Evolutionary conservation across 2,888 invertebrate genomes (phyloP).

Genomic region (Ornithoptera priamus): DNA sequence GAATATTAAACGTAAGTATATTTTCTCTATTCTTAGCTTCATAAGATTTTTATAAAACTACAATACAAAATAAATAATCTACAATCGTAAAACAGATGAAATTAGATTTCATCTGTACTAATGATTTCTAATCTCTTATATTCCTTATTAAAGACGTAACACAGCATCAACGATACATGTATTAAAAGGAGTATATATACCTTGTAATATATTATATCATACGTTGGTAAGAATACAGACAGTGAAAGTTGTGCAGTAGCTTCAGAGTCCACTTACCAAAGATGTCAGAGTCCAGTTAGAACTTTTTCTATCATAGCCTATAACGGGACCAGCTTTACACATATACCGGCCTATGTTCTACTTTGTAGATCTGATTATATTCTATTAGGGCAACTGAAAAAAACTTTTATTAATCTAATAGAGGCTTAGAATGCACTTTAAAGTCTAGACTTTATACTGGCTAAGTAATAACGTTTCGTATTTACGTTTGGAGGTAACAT

Average conservation of each 20-base stretch:
- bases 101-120: neutral
- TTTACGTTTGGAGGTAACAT: too few relatives aligned
- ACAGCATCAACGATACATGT: neutral
- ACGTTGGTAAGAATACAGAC: constrained; percentile 41
- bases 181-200: constrained; percentile 3
- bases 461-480: too few relatives aligned
- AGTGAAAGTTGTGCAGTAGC: constrained; percentile 54
- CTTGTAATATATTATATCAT: constrained; percentile 44
- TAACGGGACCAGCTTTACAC: constrained; percentile 1
- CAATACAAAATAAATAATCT: neutral
- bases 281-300: constrained; percentile 36
- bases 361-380: neutral
- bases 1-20: constrained; percentile 33
- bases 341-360: neutral
- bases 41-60: too few relatives aligned
- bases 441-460: too few relatives aligned
- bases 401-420: neutral
- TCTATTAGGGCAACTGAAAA: neutral
- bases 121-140: neutral
- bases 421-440: too few relatives aligned
- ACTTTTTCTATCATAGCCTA: neutral
- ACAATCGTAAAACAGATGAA: neutral
- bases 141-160: too few relatives aligned
- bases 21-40: neutral
- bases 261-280: constrained; percentile 38